Evolutionary conservation across 92 coral and sea anemone genomes (phyloP).

Genomic region (Epizoanthus scotinus): DNA sequence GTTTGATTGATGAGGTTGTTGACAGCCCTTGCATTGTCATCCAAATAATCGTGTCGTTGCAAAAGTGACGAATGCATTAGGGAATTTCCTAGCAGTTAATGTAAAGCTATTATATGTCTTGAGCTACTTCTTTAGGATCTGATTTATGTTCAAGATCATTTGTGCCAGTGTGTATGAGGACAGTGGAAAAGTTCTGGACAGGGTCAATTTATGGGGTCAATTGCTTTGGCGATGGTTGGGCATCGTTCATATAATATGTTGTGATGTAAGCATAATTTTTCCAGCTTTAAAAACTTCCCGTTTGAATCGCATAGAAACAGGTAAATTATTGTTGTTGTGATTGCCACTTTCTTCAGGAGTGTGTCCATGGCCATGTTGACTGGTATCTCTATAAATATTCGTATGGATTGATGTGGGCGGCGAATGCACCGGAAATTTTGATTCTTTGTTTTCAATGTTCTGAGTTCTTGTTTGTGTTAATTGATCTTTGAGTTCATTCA

Average conservation of each 20-base stretch:
- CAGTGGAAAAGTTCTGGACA: not conserved
- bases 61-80: not conserved
- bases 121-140: not conserved
- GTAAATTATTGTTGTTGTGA: not conserved
- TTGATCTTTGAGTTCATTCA: not conserved
- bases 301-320: slow-evolving; percentile 4
- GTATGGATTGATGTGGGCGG: not conserved
- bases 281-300: not conserved
- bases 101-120: not conserved
- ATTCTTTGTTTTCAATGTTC: not conserved
- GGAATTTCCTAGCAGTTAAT: not conserved
- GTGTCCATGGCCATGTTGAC: too few relatives aligned
- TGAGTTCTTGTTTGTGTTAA: not conserved
- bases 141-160: not conserved
- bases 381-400: not conserved
- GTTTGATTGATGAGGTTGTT: not conserved
- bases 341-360: not conserved
- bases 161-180: not conserved
- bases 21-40: not conserved
- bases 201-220: not conserved
- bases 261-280: not conserved
- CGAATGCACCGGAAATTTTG: not conserved
- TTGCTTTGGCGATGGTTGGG: too few relatives aligned
- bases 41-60: not conserved
- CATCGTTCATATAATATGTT: not conserved